These are phyloP conservation scores for Leucophora obtusa DNA, from an alignment of 2,888 invertebrate genomes.

Conservation along the genomic window DNA sequence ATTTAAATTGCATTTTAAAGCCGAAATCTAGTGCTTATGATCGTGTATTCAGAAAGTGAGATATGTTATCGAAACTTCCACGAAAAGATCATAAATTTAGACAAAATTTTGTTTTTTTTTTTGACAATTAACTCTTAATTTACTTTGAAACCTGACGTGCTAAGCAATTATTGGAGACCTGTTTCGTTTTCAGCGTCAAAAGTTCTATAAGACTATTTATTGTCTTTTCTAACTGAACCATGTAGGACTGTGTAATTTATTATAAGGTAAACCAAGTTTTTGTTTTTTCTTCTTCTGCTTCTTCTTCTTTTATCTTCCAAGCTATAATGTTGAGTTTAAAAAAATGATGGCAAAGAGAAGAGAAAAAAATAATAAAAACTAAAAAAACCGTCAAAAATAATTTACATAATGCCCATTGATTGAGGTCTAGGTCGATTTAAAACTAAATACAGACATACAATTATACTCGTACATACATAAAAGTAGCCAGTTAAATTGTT, in stretches of 20 bases:
- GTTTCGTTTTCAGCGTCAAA: too few relatives aligned
- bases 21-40: too few relatives aligned
- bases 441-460: conserved; percentile 45
- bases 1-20: too few relatives aligned
- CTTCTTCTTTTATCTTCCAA: conserved; percentile 19
- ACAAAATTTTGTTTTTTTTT: too few relatives aligned
- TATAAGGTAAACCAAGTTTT: background rate
- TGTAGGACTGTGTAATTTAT: background rate
- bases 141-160: too few relatives aligned
- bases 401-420: conserved; percentile 71
- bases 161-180: too few relatives aligned
- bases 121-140: too few relatives aligned
- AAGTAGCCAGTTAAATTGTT: conserved; percentile 1
- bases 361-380: conserved; percentile 42
- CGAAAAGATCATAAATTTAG: too few relatives aligned
- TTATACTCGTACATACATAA: background rate
- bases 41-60: too few relatives aligned
- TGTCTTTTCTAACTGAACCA: too few relatives aligned
- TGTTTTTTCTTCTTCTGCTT: background rate
- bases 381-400: conserved; percentile 55
- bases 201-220: too few relatives aligned
- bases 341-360: conserved; percentile 37
- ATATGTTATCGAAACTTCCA: too few relatives aligned
- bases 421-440: conserved; percentile 76
- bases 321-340: conserved; percentile 18